Conservation (phyloP, 2,888 invertebrate genomes). For the Troilus luridus region DNA sequence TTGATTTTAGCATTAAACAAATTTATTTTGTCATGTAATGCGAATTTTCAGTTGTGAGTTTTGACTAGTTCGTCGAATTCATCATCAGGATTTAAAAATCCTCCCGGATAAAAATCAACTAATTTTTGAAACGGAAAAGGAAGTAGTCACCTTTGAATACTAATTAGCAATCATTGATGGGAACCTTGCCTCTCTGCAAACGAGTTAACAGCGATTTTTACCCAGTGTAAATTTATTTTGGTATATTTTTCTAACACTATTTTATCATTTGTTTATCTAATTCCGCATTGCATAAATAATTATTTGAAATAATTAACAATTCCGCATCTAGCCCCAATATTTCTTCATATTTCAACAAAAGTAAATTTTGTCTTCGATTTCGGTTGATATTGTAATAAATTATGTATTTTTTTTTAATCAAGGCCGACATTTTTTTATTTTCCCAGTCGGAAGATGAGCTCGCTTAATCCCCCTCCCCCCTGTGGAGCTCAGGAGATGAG, state of each 20-base stretch:
- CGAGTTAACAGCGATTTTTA: too few species aligned
- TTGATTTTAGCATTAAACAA: too few species aligned
- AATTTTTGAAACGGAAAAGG: slow-evolving; percentile 29
- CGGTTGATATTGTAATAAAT: neutral
- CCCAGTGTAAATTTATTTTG: too few species aligned
- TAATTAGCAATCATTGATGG: neutral
- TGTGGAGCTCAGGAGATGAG: neutral
- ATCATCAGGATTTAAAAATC: neutral
- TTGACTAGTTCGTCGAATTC: neutral
- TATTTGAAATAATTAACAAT: too few species aligned
- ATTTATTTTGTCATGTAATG: too few species aligned
- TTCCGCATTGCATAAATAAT: too few species aligned
- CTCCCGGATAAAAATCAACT: neutral
- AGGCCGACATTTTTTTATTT: too few species aligned
- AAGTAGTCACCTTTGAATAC: neutral
- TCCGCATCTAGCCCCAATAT: neutral
- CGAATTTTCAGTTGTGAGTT: too few species aligned
- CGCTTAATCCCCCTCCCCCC: neutral
- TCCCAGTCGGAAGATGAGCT: too few species aligned
- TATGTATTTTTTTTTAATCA: neutral
- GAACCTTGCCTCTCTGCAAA: neutral
- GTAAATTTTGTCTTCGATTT: neutral
- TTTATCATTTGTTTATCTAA: too few species aligned
- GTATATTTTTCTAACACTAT: too few species aligned
- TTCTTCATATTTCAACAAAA: neutral